These are phyloP conservation scores for Hyperoodon ampullatus DNA, from an alignment of 2,113 vertebrate species.

Conservation along the genomic window DNA sequence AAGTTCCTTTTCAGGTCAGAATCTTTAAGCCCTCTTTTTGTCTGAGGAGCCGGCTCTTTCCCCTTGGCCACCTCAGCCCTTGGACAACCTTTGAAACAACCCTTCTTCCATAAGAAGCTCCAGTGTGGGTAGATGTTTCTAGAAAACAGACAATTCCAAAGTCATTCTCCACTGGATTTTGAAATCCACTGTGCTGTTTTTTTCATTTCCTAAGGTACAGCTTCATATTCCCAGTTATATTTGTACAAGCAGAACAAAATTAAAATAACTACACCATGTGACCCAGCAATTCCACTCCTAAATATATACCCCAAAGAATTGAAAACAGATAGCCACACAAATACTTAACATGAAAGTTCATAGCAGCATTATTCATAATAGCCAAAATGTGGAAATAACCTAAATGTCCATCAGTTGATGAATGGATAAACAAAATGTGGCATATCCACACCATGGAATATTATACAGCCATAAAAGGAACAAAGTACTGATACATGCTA, in stretches of 20 bases:
- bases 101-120: not conserved
- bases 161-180: not conserved
- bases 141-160: not conserved
- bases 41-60: not conserved
- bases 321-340: not conserved
- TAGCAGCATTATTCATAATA: not conserved
- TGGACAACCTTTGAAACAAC: not conserved
- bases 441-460: not conserved
- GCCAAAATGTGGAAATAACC: not conserved
- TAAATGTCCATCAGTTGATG: not conserved
- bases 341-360: not conserved
- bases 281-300: not conserved
- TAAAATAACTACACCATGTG: not conserved
- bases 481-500: not conserved
- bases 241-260: not conserved
- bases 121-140: not conserved
- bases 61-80: not conserved
- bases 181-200: not conserved
- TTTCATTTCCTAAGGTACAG: not conserved
- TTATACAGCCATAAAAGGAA: not conserved
- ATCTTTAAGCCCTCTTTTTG: not conserved
- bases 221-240: not conserved
- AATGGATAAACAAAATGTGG: not conserved
- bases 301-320: not conserved
- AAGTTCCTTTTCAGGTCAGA: not conserved